Evolutionary conservation across 2,888 invertebrate species (phyloP).

Genomic region (Micoletzkya japonica): DNA sequence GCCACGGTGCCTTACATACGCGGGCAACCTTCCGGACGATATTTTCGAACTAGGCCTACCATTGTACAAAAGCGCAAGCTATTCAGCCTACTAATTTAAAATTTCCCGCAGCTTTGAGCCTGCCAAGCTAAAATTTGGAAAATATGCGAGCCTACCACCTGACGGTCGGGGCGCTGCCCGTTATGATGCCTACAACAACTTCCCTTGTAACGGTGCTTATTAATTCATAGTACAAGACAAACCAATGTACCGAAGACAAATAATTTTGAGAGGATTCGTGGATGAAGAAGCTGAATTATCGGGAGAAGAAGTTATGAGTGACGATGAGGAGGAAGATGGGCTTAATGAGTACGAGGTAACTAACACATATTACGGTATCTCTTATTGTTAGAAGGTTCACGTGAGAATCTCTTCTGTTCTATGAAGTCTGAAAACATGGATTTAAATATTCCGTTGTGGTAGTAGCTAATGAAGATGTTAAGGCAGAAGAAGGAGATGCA

Average conservation of each 20-base stretch:
- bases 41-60: too few relatives aligned
- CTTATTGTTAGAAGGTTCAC: not conserved
- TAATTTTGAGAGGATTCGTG: slow-evolving; percentile 37
- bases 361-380: not conserved
- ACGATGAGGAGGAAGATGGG: slow-evolving; percentile 44
- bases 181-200: not conserved
- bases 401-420: not conserved
- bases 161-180: not conserved
- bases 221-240: not conserved
- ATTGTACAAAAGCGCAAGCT: too few relatives aligned
- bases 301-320: slow-evolving; percentile 58
- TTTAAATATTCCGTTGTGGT: not conserved
- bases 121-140: too few relatives aligned
- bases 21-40: too few relatives aligned
- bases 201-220: not conserved
- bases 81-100: too few relatives aligned
- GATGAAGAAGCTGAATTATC: slow-evolving; percentile 61
- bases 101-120: too few relatives aligned
- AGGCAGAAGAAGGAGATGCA: slow-evolving; percentile 29
- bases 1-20: too few relatives aligned
- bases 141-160: too few relatives aligned
- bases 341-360: slow-evolving; percentile 44
- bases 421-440: not conserved
- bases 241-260: too few relatives aligned
- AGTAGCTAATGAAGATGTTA: not conserved